These are phyloP conservation scores for Calliphora vomitoria DNA, from an alignment of 2,888 invertebrate species.

Conservation along the genomic window DNA sequence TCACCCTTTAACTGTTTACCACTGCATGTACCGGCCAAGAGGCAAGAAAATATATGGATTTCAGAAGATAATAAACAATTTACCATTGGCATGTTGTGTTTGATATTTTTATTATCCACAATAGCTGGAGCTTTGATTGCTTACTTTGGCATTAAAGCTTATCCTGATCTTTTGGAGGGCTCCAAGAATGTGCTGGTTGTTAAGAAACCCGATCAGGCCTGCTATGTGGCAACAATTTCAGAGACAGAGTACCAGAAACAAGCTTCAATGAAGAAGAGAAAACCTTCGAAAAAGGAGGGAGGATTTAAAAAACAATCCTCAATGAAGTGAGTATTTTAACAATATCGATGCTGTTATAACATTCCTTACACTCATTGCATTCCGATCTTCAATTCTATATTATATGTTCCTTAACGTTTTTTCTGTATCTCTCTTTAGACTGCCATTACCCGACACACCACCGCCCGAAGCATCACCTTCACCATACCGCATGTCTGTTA, in stretches of 20 bases:
- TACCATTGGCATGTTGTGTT: conserved; percentile 79
- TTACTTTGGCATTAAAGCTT: conserved; percentile 79
- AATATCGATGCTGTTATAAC: too few relatives aligned
- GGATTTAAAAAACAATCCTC: conserved; percentile 53
- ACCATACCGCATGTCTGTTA: conserved; percentile 51
- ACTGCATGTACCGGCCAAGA: conserved; percentile 77
- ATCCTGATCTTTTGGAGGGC: conserved; percentile 81
- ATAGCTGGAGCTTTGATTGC: conserved; percentile 79
- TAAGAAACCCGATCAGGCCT: conserved; percentile 78
- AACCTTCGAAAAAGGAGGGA: neutral
- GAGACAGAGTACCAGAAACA: conserved; percentile 75
- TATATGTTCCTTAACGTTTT: too few relatives aligned
- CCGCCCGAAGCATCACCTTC: conserved; percentile 5
- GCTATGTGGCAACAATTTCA: conserved; percentile 79
- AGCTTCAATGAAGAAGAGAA: conserved; percentile 59
- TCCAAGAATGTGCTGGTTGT: conserved; percentile 81
- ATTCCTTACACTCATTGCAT: neutral
- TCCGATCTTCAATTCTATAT: neutral
- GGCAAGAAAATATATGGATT: conserved; percentile 75
- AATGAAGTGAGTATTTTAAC: conserved; percentile 68
- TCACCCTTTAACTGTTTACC: conserved; percentile 82
- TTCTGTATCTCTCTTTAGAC: conserved; percentile 48
- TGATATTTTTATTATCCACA: conserved; percentile 79
- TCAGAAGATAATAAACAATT: conserved; percentile 78
- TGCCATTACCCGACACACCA: conserved; percentile 62